Conservation (phyloP, 30 jellyfish, hydroid and myxozoan species). For the Aurelia aurita region DNA sequence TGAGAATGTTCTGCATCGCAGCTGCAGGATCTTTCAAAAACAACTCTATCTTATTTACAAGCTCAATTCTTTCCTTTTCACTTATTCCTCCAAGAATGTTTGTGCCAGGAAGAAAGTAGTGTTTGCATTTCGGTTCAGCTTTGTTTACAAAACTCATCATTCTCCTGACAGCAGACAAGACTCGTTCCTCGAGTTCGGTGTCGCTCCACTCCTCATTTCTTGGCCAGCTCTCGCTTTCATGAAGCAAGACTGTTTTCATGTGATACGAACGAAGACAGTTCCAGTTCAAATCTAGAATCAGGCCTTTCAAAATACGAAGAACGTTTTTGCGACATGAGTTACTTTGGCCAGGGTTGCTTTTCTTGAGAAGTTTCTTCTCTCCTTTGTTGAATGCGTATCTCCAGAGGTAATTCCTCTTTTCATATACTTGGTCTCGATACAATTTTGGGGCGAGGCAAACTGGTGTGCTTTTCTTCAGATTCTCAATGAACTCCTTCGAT, state of each 20-base stretch:
- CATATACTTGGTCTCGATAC: conserved; percentile 13
- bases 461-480: conserved; percentile 10
- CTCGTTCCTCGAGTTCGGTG: conserved; percentile 6
- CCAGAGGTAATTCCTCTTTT: conserved; percentile 19
- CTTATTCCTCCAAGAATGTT: conserved; percentile 6
- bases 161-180: conserved; percentile 31
- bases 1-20: not conserved
- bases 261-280: conserved; percentile 15
- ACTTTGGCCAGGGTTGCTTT: conserved; percentile 15
- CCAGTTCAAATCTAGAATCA: conserved; percentile 23
- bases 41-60: not conserved
- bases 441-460: conserved; percentile 33
- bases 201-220: conserved; percentile 44
- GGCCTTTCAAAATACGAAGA: conserved; percentile 29
- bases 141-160: conserved; percentile 9
- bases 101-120: conserved; percentile 24
- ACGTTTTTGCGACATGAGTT: conserved; percentile 34
- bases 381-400: conserved; percentile 34
- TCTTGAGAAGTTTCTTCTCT: conserved; percentile 9
- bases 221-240: conserved; percentile 68
- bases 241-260: conserved; percentile 65
- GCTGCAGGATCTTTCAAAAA: conserved; percentile 17
- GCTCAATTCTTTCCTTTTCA: conserved; percentile 1
- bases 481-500: not conserved
- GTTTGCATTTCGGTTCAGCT: conserved; percentile 27